These are phyloP conservation scores for Pluvialis apricaria DNA, from an alignment of 2,113 vertebrate species.

Conservation along the genomic window DNA sequence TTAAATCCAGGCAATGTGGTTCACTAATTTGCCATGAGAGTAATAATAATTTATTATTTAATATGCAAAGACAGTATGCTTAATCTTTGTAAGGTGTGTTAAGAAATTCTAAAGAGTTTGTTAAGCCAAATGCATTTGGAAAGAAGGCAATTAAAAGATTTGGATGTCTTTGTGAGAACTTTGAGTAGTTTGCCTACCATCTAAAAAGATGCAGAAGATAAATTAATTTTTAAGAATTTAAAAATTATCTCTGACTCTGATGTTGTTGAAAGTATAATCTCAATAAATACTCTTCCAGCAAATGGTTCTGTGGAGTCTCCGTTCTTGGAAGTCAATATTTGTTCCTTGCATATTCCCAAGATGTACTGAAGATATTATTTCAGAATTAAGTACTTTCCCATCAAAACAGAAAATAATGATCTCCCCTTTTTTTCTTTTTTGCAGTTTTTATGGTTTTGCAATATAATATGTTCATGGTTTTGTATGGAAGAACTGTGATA, in stretches of 20 bases:
- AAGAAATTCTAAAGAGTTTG: constrained; percentile 1
- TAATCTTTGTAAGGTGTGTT: constrained; percentile 20
- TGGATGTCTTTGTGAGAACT: background rate
- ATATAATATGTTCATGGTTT: background rate
- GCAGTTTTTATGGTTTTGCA: background rate
- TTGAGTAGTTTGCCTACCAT: background rate
- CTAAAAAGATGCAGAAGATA: background rate
- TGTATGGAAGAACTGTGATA: background rate
- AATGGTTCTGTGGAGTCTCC: background rate
- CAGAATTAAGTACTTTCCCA: background rate
- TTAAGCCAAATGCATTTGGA: background rate
- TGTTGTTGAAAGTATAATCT: background rate
- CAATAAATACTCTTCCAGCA: background rate
- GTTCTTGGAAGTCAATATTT: background rate
- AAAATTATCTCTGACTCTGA: background rate
- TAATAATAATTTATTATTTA: constrained; percentile 22
- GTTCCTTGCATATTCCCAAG: background rate
- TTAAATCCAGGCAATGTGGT: background rate
- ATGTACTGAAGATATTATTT: background rate
- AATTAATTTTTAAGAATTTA: background rate
- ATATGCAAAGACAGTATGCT: background rate
- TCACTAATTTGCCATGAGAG: background rate
- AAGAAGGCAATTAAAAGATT: constrained; percentile 29
- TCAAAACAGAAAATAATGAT: background rate
- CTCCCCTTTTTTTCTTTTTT: background rate